A percentile compares a stretch with the other conserved stretches of the same genome.
These are phyloP conservation scores for Micrasema minimum DNA, from an alignment of 1,140 invertebrate genomes.

Conservation along the genomic window DNA sequence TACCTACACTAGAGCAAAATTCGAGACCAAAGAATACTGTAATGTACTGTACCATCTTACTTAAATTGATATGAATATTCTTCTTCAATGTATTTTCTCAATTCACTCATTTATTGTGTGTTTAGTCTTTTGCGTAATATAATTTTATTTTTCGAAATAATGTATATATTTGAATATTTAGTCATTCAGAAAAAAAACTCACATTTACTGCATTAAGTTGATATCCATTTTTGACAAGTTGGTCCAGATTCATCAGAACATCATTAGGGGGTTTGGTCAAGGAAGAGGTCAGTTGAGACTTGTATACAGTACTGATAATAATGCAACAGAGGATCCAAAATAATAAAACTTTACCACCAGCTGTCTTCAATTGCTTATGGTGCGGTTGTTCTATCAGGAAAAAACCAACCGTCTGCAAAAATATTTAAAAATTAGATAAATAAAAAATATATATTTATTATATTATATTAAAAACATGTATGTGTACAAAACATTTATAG, in stretches of 20 bases:
- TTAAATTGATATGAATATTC: too few species aligned
- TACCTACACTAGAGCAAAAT: too few species aligned
- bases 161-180: too few species aligned
- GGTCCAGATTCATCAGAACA: not conserved
- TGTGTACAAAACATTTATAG: not conserved
- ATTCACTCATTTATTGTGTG: too few species aligned
- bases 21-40: too few species aligned
- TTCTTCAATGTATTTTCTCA: too few species aligned
- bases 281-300: not conserved
- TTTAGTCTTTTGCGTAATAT: too few species aligned
- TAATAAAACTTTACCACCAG: conserved; percentile 4
- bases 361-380: not conserved
- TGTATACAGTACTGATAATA: not conserved
- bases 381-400: not conserved
- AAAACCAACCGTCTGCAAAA: not conserved
- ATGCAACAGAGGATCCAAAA: not conserved
- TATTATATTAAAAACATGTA: not conserved
- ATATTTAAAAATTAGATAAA: not conserved
- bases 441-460: not conserved
- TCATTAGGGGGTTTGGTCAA: not conserved
- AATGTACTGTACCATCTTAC: too few species aligned
- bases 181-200: too few species aligned
- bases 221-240: not conserved
- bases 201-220: not conserved
- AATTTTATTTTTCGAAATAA: too few species aligned